Conservation (phyloP, 2,888 invertebrate species). For the Lithosia quadra region DNA sequence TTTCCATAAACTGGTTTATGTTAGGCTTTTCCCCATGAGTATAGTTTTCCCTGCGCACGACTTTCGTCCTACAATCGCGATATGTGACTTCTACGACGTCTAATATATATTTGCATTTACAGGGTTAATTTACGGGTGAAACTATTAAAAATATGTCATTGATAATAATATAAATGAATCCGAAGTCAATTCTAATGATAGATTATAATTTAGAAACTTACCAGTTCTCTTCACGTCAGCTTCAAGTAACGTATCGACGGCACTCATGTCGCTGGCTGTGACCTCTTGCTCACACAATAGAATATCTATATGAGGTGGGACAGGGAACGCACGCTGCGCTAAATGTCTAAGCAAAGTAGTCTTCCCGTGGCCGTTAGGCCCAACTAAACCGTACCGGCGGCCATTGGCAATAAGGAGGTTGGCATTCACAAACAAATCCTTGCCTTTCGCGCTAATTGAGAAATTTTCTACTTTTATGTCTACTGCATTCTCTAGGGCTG, state of each 20-base stretch:
- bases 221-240: constrained; percentile 96
- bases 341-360: constrained; percentile 98
- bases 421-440: constrained; percentile 98
- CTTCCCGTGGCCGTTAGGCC: constrained; percentile 99
- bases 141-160: too few species aligned
- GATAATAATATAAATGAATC: too few species aligned
- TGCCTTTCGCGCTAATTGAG: constrained; percentile 98
- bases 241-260: constrained; percentile 97
- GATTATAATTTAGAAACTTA: constrained; percentile 43
- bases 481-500: constrained; percentile 95
- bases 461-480: constrained; percentile 99
- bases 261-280: constrained; percentile 96
- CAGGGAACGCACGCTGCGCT: constrained; percentile 95
- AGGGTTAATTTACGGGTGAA: too few species aligned
- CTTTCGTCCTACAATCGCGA: too few species aligned
- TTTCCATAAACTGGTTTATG: too few species aligned
- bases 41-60: too few species aligned
- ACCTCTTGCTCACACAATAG: constrained; percentile 99
- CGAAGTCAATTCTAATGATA: too few species aligned
- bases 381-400: constrained; percentile 98
- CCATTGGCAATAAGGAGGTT: constrained; percentile 97
- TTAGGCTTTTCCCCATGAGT: too few species aligned
- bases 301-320: constrained; percentile 98
- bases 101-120: too few species aligned
- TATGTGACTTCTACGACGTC: too few species aligned